These are phyloP conservation scores for Acanthornis magna DNA, from an alignment of 2,797 vertebrate genomes.

Conservation along the genomic window DNA sequence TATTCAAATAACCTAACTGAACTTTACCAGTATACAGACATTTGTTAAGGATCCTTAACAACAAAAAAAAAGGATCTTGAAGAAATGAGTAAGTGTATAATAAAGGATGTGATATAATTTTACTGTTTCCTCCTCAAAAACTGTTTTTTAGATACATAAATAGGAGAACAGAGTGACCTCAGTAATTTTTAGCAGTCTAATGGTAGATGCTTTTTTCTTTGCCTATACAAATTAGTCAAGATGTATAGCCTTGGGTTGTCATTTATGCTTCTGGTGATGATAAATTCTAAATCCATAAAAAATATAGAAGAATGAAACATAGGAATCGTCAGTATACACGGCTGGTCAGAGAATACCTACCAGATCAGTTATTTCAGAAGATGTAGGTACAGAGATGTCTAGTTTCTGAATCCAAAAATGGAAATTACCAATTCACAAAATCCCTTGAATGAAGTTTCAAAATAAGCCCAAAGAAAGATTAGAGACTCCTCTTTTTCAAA, in stretches of 20 bases:
- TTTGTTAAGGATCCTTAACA: not conserved
- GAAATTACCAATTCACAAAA: not conserved
- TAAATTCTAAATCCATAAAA: not conserved
- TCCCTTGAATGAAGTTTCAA: not conserved
- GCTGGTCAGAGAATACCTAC: not conserved
- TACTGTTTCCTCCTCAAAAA: not conserved
- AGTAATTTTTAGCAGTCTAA: not conserved
- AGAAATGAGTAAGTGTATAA: not conserved
- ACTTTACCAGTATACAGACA: not conserved
- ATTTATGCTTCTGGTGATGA: not conserved
- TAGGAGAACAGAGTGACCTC: not conserved
- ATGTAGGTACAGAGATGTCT: not conserved
- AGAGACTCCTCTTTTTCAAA: not conserved
- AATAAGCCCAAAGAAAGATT: not conserved
- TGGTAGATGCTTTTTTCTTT: not conserved
- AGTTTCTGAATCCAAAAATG: not conserved
- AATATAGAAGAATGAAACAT: not conserved
- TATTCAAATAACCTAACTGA: not conserved
- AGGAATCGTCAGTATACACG: not conserved
- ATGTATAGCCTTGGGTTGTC: not conserved
- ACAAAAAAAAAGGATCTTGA: not conserved
- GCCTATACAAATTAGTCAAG: not conserved
- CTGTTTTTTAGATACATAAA: not conserved
- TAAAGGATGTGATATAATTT: not conserved
- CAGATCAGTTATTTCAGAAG: not conserved